Evolutionary conservation across 2,888 invertebrate species (phyloP).

Genomic region (Tiliacea citrago): DNA sequence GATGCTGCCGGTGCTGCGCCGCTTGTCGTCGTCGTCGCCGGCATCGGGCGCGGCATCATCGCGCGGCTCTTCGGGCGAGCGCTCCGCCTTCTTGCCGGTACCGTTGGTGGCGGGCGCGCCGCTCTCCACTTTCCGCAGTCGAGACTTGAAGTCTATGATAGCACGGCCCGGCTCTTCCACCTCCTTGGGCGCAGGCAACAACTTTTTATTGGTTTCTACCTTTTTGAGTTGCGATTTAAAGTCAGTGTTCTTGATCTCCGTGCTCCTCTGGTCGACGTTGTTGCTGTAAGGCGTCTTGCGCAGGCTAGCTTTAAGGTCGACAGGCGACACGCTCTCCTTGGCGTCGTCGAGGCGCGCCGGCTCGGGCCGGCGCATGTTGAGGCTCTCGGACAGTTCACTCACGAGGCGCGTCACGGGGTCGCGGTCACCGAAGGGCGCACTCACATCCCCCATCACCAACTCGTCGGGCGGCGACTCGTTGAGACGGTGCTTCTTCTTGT

Average conservation of each 20-base stretch:
- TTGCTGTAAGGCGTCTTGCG: slow-evolving; percentile 82
- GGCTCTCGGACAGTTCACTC: slow-evolving; percentile 95
- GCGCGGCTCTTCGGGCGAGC: slow-evolving; percentile 82
- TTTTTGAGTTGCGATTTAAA: slow-evolving; percentile 94
- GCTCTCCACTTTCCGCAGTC: slow-evolving; percentile 95
- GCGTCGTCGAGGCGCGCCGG: slow-evolving; percentile 62
- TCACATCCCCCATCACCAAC: slow-evolving; percentile 67
- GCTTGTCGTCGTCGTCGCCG: slow-evolving; percentile 95
- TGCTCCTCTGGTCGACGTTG: slow-evolving; percentile 66
- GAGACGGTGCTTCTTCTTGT: slow-evolving; percentile 91
- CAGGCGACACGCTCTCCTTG: slow-evolving; percentile 79
- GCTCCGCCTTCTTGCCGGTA: slow-evolving; percentile 73
- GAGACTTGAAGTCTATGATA: slow-evolving; percentile 96
- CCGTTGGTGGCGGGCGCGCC: slow-evolving; percentile 80
- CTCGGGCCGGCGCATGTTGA: slow-evolving; percentile 90
- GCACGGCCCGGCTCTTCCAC: slow-evolving; percentile 89
- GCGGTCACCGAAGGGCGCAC: slow-evolving; percentile 91
- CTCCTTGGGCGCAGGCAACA: slow-evolving; percentile 86
- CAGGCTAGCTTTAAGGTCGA: slow-evolving; percentile 89
- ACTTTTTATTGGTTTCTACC: slow-evolving; percentile 93
- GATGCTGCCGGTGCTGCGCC: slow-evolving; percentile 97
- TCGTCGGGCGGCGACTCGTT: slow-evolving; percentile 88
- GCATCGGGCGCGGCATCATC: slow-evolving; percentile 77
- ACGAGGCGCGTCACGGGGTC: slow-evolving; percentile 96
- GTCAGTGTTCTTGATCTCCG: slow-evolving; percentile 82